These are phyloP conservation scores for Spongia lamella DNA, from an alignment of 37 sponge, comb jelly and placozoan genomes.

Conservation along the genomic window DNA sequence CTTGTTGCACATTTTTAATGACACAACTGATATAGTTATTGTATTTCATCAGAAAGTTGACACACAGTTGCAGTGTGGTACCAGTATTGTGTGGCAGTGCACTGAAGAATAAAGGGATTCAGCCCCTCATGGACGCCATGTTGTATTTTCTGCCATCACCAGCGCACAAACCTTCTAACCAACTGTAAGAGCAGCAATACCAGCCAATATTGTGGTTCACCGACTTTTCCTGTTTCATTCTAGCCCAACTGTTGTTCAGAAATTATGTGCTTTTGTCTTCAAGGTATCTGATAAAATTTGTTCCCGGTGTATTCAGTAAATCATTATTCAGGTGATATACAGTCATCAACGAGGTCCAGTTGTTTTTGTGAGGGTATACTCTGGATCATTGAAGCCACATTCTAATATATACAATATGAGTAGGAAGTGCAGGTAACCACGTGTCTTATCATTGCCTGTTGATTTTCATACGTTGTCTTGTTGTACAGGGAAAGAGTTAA, in stretches of 20 bases:
- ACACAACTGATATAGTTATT: too few species aligned
- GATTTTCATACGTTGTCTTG: neutral
- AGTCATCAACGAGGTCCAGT: conserved; percentile 76
- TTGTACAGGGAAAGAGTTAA: conserved; percentile 61
- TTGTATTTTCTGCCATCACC: conserved; percentile 76
- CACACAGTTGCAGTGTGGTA: conserved; percentile 24
- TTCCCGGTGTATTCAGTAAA: neutral
- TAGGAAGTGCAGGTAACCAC: conserved; percentile 33
- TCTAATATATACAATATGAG: conserved; percentile 63
- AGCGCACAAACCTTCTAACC: conserved; percentile 6
- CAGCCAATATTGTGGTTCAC: too few species aligned
- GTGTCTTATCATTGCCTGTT: neutral
- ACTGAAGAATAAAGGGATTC: conserved; percentile 69
- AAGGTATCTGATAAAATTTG: conserved; percentile 40
- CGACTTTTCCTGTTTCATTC: neutral
- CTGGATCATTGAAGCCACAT: conserved; percentile 64
- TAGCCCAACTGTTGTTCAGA: conserved; percentile 53
- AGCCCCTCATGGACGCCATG: conserved; percentile 80
- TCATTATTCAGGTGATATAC: conserved; percentile 48
- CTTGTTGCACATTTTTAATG: too few species aligned
- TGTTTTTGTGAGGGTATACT: conserved; percentile 80
- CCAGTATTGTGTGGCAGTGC: conserved; percentile 93
- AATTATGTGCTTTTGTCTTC: conserved; percentile 81
- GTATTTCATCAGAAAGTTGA: too few species aligned
- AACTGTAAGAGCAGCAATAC: too few species aligned